phyloP scores from a whole-genome alignment of 2,113 vertebrate genomes.

The Psilopsiagon aymara region DNA sequence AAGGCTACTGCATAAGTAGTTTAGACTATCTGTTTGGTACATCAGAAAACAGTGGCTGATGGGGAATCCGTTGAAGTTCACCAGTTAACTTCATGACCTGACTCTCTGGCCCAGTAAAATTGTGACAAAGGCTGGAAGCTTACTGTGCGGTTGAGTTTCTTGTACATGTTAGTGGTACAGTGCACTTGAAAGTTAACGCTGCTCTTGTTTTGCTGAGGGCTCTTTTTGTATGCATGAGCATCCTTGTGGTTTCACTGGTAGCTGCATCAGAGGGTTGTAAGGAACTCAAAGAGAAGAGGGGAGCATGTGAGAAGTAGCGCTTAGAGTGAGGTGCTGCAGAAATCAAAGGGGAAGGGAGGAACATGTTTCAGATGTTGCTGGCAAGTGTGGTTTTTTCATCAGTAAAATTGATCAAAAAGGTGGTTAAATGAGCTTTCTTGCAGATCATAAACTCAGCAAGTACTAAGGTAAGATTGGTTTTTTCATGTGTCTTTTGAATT shows the following conservation, averaged over 20 bases:
- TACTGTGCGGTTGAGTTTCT: neutral
- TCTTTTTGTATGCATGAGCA: neutral
- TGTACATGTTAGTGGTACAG: neutral
- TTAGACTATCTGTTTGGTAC: neutral
- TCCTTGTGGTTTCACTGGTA: neutral
- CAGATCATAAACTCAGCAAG: neutral
- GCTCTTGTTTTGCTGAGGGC: neutral
- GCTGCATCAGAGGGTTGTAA: neutral
- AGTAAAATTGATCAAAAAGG: neutral
- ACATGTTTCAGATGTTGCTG: neutral
- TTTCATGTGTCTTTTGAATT: constrained; percentile 8
- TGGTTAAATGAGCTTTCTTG: neutral
- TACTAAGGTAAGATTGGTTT: neutral
- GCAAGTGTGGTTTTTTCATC: constrained; percentile 25
- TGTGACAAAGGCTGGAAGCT: neutral
- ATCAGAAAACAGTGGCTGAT: neutral
- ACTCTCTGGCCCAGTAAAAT: neutral
- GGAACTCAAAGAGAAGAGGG: neutral
- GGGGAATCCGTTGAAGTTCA: neutral
- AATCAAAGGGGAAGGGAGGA: neutral
- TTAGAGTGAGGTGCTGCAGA: neutral
- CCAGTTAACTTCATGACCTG: neutral
- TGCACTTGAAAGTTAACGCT: neutral
- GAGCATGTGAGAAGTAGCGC: neutral
- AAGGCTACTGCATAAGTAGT: neutral